Conservation (phyloP, 2,888 invertebrate species). For the Tipula vernalis region DNA sequence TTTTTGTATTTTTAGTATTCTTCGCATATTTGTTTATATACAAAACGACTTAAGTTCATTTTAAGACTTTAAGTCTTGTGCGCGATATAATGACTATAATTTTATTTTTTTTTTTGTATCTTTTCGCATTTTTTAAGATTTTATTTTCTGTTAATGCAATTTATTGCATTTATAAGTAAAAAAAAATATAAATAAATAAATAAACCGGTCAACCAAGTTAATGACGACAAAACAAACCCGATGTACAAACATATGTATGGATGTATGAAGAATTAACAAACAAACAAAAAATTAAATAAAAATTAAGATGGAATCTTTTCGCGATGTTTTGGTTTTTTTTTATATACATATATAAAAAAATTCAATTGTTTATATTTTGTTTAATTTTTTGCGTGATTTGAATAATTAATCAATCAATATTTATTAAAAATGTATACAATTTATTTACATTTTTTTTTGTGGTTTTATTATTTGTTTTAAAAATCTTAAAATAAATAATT, state of each 20-base stretch:
- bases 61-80: background rate
- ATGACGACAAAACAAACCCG: background rate
- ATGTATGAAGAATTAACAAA: background rate
- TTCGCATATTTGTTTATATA: background rate
- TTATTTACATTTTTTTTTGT: background rate
- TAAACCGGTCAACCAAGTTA: background rate
- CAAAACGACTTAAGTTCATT: background rate
- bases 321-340: background rate
- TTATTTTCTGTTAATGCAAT: constrained; percentile 4
- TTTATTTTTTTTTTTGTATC: background rate
- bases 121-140: background rate
- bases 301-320: background rate
- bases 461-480: background rate
- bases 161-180: background rate
- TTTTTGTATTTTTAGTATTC: background rate
- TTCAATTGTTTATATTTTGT: background rate
- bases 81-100: background rate
- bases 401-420: background rate
- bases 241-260: background rate
- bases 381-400: background rate
- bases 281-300: background rate
- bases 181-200: background rate
- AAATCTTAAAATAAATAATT: background rate
- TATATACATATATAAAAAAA: background rate
- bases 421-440: background rate